phyloP scores from a whole-genome alignment of 2,113 vertebrate genomes.

The Pterocles gutturalis region DNA sequence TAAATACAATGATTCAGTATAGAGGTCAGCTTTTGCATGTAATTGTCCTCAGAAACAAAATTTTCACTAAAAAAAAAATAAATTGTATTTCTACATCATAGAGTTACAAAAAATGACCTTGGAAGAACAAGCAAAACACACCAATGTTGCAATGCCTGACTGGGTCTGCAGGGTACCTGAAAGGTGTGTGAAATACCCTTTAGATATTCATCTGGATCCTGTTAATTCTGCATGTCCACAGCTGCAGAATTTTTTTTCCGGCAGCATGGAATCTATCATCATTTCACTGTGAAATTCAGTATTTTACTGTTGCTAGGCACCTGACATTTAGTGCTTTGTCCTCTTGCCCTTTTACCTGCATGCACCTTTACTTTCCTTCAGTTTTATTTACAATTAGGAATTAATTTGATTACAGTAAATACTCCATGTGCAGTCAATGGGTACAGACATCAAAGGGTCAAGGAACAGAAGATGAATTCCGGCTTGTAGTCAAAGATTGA shows the following conservation, averaged over 20 bases:
- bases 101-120: conserved; percentile 12
- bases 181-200: conserved; percentile 1
- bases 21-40: neutral
- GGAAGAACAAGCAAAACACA: neutral
- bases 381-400: conserved; percentile 36
- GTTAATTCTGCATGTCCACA: conserved; percentile 9
- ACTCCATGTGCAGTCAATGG: neutral
- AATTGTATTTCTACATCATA: neutral
- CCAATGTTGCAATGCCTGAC: neutral
- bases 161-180: conserved; percentile 7
- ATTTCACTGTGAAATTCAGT: conserved; percentile 38
- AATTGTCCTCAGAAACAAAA: neutral
- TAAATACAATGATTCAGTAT: neutral
- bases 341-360: conserved; percentile 46
- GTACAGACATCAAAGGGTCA: neutral
- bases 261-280: neutral
- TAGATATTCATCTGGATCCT: neutral
- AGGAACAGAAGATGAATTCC: neutral
- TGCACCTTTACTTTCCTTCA: neutral
- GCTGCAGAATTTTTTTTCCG: neutral
- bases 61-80: neutral
- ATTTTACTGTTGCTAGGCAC: conserved; percentile 59
- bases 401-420: conserved; percentile 27
- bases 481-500: neutral
- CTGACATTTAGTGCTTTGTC: conserved; percentile 28